Percentiles rank a stretch among this genome's conserved stretches.
Conservation (phyloP, 2,113 vertebrate species). For the Petrocephalus zakoni region DNA sequence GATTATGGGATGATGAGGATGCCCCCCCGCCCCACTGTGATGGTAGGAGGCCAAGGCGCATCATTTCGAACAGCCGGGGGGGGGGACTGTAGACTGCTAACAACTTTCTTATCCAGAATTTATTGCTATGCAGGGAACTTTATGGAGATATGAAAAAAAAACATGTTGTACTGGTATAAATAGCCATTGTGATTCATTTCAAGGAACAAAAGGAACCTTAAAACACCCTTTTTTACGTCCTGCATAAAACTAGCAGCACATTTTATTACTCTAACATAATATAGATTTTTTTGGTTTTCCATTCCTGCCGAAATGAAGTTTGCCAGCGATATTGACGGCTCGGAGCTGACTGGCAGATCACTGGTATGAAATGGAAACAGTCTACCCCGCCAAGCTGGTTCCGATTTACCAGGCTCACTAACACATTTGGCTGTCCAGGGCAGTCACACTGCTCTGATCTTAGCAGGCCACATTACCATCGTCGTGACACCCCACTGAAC, state of each 20-base stretch:
- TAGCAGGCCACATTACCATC: neutral
- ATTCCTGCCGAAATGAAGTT: neutral
- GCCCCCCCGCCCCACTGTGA: neutral
- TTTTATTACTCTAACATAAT: slow-evolving; percentile 7
- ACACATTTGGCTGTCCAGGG: neutral
- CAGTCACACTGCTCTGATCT: neutral
- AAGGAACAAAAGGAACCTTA: neutral
- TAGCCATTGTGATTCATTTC: neutral
- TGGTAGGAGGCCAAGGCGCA: neutral
- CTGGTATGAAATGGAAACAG: neutral
- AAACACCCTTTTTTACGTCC: neutral
- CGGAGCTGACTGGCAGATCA: neutral
- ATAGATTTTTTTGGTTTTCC: neutral
- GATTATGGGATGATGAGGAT: neutral
- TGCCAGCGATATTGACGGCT: neutral
- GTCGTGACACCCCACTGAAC: neutral
- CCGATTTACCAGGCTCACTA: neutral
- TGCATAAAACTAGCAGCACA: neutral
- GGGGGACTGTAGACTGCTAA: too few relatives aligned
- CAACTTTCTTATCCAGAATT: neutral
- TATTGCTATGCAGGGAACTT: neutral
- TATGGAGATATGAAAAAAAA: neutral
- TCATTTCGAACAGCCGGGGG: neutral
- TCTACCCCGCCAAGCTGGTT: neutral
- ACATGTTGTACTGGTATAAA: neutral